Base-by-base conservation (phyloP, 2,797 vertebrate species). In the Acipenser ruthenus region DNA sequence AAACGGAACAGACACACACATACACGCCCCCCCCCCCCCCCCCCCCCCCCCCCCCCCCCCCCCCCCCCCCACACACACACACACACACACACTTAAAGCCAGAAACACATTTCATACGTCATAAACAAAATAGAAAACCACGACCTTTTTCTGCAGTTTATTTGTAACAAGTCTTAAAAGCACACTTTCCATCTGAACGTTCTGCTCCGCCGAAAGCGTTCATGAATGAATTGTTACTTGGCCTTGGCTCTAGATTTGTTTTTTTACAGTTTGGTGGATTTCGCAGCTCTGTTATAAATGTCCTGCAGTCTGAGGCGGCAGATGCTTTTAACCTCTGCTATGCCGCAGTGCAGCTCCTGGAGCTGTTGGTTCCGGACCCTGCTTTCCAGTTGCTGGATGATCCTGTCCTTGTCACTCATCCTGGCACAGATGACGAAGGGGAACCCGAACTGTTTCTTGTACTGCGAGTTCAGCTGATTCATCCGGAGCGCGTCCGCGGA, bases 291-390 rank as follows among this genome's bases (percentile, higher is more conserved):
- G 37, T 55, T 12, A 61, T 79, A 81, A 15, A 91, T 78, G 48
- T 74, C 74, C 1, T 76, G 78, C 6, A 93, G 78, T 5, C 93
- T 88, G 70, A 93, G 77, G 64, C 59, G 80, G 62, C 87, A 81
- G 52, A 94, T 92, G 78, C 90, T 91, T 76, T 91, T 91, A 71
- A 93, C 90, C 75, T 95, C 91, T n/a, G 76, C 81, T 52, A 93
- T 78, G 23, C 86, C 89, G 7, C 66, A 70, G 11, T 67, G 61
- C 63, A 84, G 80, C 78, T 95, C 93, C 56, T 18, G 71, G 0
- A 67, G 66, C 0, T 63, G 77, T 60, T 76, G 72, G 64, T 86
- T 77, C 1, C 0, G 62, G 7, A 88, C 74, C 1, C 91, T 84
- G 74, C 76, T 79, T 6, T 58, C 64, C 65, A 93, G 81, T 75